Evolutionary conservation across 2,113 vertebrate species (phyloP).

Genomic region (Triplophysa rosa): DNA sequence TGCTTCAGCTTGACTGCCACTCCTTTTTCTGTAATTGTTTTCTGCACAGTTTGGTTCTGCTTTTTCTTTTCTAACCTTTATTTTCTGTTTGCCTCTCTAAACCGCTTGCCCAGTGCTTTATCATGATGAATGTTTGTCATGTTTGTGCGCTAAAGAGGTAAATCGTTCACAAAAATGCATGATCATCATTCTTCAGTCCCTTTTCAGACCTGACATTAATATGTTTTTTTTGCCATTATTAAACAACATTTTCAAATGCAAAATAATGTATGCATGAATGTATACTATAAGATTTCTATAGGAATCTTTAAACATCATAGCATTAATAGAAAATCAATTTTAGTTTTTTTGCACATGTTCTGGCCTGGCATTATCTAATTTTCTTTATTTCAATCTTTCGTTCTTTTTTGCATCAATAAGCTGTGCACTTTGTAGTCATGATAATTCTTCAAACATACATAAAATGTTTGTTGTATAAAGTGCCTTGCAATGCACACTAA

Average conservation of each 20-base stretch:
- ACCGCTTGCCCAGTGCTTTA: conserved; percentile 73
- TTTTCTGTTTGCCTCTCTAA: conserved; percentile 69
- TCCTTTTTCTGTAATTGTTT: conserved; percentile 48
- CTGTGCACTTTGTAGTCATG: conserved; percentile 17
- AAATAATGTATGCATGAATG: background rate
- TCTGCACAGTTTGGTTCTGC: conserved; percentile 49
- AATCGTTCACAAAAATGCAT: conserved; percentile 44
- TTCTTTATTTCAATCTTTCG: conserved; percentile 24
- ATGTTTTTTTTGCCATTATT: background rate
- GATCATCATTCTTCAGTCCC: conserved; percentile 14
- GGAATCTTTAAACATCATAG: too few relatives aligned
- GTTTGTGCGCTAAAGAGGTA: conserved; percentile 72
- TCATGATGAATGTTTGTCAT: conserved; percentile 75
- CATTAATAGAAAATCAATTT: too few relatives aligned
- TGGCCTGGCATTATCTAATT: conserved; percentile 10
- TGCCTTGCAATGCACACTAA: background rate
- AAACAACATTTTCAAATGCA: background rate
- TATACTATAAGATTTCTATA: too few relatives aligned
- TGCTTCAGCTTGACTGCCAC: conserved; percentile 58
- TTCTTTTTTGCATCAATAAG: conserved; percentile 67
- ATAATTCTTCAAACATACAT: background rate
- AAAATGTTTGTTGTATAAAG: background rate
- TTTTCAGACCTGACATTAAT: background rate
- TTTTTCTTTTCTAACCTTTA: conserved; percentile 67
- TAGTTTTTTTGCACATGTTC: background rate